Base-by-base conservation (phyloP, 2,888 invertebrate species). In the Epinotia demarniana region DNA sequence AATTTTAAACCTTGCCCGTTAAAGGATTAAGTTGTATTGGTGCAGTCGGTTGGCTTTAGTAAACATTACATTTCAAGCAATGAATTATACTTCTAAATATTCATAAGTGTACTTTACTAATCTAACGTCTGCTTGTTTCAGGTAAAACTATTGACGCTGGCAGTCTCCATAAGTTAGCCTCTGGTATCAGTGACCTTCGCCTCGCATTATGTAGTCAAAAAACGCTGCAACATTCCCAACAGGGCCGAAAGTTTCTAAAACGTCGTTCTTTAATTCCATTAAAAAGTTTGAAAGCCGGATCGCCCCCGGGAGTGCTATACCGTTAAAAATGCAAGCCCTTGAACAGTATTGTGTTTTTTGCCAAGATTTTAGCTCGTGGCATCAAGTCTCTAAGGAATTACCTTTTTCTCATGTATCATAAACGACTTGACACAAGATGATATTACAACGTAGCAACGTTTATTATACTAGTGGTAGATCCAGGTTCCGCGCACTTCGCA, bases 231-330 rank as follows among this genome's bases (percentile, higher is more conserved):
- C 49, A 9, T 18, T 18, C 27, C 33, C 66, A 66, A 53, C 19
- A 33, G 68, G 69, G 73, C 63, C 49, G 18, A 23, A 63, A 69
- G 46, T 72, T 72, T 19, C 43, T 46, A 53, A 60, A 70, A 55
- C 53, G 18, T n/a, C 58, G 19, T 60, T 43, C 60, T 64, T 75
- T 66, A n/a, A 70, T 60, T 53, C 70, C 75, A 70, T 75, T 71
- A 71, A 39, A 71, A 75, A 71, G 70, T 75, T 75, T 18, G 60
- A 55, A 49, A 71, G 70, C 39, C n/a, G 64, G 66, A 64, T 66
- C 39, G 39, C 66, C 18, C 75, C 4, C 75, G 4, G 6, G 68
- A 43, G 73, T 57, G 73, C 55, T 9, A 27, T 69, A 12, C 27
- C 33, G 55, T 55, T 18, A 73, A 73, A 68, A 39, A 70, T 70